phyloP scores from a whole-genome alignment of 1,140 invertebrate genomes.

The Drosophila truncata region DNA sequence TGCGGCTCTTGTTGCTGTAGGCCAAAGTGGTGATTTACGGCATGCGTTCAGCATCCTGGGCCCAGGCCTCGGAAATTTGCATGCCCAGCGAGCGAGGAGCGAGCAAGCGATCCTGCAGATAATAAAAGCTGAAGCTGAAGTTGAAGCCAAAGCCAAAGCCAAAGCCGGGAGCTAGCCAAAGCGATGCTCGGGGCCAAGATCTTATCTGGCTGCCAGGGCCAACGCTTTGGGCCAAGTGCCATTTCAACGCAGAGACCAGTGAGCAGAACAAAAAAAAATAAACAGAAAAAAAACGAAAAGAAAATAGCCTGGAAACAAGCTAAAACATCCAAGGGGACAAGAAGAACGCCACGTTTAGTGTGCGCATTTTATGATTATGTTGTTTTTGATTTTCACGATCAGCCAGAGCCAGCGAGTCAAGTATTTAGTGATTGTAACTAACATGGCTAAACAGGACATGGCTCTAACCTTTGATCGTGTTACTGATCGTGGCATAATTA shows the following conservation, averaged over 20 bases:
- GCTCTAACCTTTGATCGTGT: conserved; percentile 79
- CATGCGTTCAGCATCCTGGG: conserved; percentile 69
- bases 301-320: conserved; percentile 27
- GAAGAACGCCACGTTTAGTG: conserved; percentile 75
- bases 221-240: conserved; percentile 79
- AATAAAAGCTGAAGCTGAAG: conserved; percentile 66
- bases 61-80: conserved; percentile 78
- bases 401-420: conserved; percentile 46
- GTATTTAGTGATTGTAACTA: conserved; percentile 70
- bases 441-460: conserved; percentile 50
- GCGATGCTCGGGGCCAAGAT: conserved; percentile 52
- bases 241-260: conserved; percentile 78
- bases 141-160: background rate
- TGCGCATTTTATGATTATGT: conserved; percentile 82
- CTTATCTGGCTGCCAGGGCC: conserved; percentile 75
- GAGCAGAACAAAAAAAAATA: conserved; percentile 33
- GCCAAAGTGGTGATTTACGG: conserved; percentile 77
- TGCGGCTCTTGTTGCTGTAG: conserved; percentile 66
- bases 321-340: conserved; percentile 53
- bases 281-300: conserved; percentile 17
- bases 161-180: conserved; percentile 35
- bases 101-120: conserved; percentile 79
- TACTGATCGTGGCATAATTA: conserved; percentile 83
- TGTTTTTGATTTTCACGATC: conserved; percentile 83
- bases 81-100: conserved; percentile 64